Evolutionary conservation across 1,140 invertebrate species (phyloP), one percentile per base, ranked within the genome.

Genomic region (Colletes latitarsis): DNA sequence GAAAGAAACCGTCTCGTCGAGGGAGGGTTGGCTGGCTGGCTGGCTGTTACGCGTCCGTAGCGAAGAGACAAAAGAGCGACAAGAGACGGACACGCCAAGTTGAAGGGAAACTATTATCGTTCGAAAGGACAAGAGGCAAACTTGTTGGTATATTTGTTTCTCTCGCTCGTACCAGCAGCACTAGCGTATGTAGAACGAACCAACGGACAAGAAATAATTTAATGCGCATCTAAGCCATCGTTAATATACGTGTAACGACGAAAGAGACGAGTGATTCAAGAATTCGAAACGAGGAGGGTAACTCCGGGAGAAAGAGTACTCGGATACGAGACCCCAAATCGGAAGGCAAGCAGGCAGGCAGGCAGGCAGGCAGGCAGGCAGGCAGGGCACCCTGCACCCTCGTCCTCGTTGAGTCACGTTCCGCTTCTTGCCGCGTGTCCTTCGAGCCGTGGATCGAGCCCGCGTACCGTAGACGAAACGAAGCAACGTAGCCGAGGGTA

Each of bases 371-470:
- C 30, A 30, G 30, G 30, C 30, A 30, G 30, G 30, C 30, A 30
- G 30, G 30, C 30, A 30, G 30, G 30, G 30, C n/a, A n/a, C n/a
- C 30, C 30, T 30, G 72, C 79, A 81, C 79, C 79, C 72, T 77
- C 72, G 14, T 81, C 73, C 73, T 81, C 74, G 73, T 70, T 49
- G 66, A 77, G 79, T 81, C 79, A 81, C 79, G 79, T 81, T 77
- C 66, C 73, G 62, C 79, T 63, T 81, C 74, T 81, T 76, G 41
- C 66, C 63, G 79, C 66, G 66, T 70, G 74, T 81, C 79, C 73
- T 81, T 76, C 64, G 66, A 78, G 53, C 55, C 43, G 62, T 66
- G 69, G 69, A 63, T 78, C 46, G 53, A 57, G 64, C 4, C 3
- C 53, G 53, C 17, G 53, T 39, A n/a, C 14, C 3, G 30, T 3